Base-by-base conservation (phyloP, 1,140 invertebrate species). In the Sminthurinus signatus region DNA sequence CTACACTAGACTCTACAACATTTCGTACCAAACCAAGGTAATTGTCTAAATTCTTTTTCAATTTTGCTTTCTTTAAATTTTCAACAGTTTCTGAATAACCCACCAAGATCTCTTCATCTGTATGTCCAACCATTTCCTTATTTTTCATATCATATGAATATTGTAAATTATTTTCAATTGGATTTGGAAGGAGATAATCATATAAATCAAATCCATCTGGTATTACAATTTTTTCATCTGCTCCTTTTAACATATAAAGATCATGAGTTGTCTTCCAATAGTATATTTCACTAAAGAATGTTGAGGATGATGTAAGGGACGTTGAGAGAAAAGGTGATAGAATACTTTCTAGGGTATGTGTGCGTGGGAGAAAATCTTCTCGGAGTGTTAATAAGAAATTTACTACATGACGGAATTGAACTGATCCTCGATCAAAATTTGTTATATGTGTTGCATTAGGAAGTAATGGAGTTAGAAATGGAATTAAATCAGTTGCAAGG, bases 311-410 rank as follows among this genome's bases (percentile, higher is more conserved):
- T 28, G 64, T 61, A 8, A 72, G 43, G 3, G 67, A 44, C 15
- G 60, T 27, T 12, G 58, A 42, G 2, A 25, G 17, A 42, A 72
- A 67, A 0, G 67, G 27, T 2, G 61, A 54, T 4, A 69, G 28
- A 8, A 69, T 36, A 0, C 42, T 61, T 5, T 69, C 67, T 29
- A 72, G 17, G 8, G 67, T 62, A 48, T 72, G 67, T 10, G 67
- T 72, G 21, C 55, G 56, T 10, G 67, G 70, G 2, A 66, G 21
- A 52, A 72, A 72, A 39, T 72, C 70, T 59, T 72, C 60, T 31
- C 42, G 39, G 0, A 72, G 50, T 1, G 46, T 17, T 12, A 62
- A 15, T 2, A 72, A 19, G 23, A 55, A 69, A 32, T 69, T 72
- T 1, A 72, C 43, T 15, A 69, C 54, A 43, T 66, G 61, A 21